Evolutionary conservation across 1,140 invertebrate species (phyloP).

Genomic region (Eubasilissa regina): DNA sequence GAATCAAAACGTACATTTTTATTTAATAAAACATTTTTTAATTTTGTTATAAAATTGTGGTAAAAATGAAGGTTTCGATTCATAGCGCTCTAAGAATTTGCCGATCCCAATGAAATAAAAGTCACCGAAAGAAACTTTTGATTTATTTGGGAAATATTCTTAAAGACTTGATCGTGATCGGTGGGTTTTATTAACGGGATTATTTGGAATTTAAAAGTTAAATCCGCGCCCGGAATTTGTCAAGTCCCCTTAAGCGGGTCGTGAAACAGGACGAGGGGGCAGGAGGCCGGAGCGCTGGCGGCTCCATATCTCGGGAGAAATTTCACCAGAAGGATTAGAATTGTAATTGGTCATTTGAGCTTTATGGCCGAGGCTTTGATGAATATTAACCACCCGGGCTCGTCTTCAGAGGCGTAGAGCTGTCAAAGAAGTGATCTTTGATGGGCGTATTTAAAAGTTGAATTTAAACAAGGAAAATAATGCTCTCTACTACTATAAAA

Average conservation of each 20-base stretch:
- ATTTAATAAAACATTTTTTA: too few species aligned
- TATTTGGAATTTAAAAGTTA: conserved; percentile 28
- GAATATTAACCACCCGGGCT: conserved; percentile 1
- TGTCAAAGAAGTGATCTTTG: too few species aligned
- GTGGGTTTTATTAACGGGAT: conserved; percentile 29
- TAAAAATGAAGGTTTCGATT: background rate
- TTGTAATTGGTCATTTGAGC: conserved; percentile 36
- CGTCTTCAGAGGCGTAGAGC: background rate
- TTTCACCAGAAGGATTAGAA: conserved; percentile 16
- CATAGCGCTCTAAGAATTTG: background rate
- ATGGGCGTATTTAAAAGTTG: too few species aligned
- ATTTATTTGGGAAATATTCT: conserved; percentile 4
- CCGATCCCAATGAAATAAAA: conserved; percentile 21
- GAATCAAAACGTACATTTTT: too few species aligned
- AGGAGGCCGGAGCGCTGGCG: background rate
- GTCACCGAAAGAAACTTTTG: conserved; percentile 2
- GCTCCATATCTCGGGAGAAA: conserved; percentile 13
- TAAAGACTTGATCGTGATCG: conserved; percentile 11
- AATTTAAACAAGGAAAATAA: too few species aligned
- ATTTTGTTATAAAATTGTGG: too few species aligned
- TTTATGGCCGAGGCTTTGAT: conserved; percentile 9
- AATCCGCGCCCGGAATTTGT: conserved; percentile 26
- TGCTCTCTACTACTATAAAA: too few species aligned
- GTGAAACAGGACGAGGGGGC: background rate
- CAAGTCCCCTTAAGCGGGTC: conserved; percentile 1